Base-by-base conservation (phyloP, 2,888 invertebrate genomes). In the Nomada fucata region DNA sequence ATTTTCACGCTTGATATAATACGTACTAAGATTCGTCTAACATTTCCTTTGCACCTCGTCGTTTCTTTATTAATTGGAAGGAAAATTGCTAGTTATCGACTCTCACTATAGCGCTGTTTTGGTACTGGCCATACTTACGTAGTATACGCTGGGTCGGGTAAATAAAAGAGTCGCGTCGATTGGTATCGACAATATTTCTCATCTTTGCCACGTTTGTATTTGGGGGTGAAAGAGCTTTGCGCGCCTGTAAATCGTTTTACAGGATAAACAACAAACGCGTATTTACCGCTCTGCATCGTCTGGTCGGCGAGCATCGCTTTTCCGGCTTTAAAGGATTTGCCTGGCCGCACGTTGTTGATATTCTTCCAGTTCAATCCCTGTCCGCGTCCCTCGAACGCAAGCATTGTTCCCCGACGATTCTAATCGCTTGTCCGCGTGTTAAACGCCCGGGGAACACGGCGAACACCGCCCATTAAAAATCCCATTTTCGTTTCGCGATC, bases 171-270 rank as follows among this genome's bases (percentile, higher is more conserved):
- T 3, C 1, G 42, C 13, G 11, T 42, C 20, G 42, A 55, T 59
- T 44, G 29, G 7, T 47, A 15, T 50, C 13, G 18, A 23, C 10
- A 42, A 60, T 23, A 65, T 68, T 60, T 60, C 42, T 44, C 47
- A 11, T 2, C 13, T 11, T 47, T 2, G 15, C 18, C 42, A 36
- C 67, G 42, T 47, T 18, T 44, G 29, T 63, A 60, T 50, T 75
- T 13, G 52, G 1, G 65, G 70, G 70, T 79, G 53, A 55, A 74
- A 64, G 55, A 36, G 52, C 52, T 79, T 74, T 74, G 44, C 79
- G 5, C 18, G n/a, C 55, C 20, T 67, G 61, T 80, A 82, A 79
- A 82, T 71, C 80, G 80, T 57, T 75, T 57, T 57, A 67, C 63
- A 57, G 10, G 20, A 2, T 18, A 9, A 18, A 36, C 65, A 26